Conservation (phyloP, 2,797 vertebrate genomes). For the Chrosomus eos region DNA sequence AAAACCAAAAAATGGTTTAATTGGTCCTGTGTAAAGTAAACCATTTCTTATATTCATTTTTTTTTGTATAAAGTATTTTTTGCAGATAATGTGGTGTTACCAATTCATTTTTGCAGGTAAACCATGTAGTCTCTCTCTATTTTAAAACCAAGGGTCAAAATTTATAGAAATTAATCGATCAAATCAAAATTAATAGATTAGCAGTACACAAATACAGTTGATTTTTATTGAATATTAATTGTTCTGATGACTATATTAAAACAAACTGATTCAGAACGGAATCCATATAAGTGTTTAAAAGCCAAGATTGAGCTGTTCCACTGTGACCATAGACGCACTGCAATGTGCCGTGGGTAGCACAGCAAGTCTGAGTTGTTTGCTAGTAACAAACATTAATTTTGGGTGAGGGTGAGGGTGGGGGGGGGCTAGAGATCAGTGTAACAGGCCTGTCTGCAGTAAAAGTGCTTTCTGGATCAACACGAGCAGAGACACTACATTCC, state of each 20-base stretch:
- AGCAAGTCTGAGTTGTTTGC: constrained; percentile 47
- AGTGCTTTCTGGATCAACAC: constrained; percentile 46
- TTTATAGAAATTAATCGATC: too few species aligned
- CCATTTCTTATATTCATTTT: too few species aligned
- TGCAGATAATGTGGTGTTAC: too few species aligned
- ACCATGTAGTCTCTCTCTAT: background rate
- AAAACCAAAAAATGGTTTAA: too few species aligned
- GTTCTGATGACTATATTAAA: background rate
- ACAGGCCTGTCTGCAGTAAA: constrained; percentile 38
- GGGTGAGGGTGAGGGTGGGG: background rate
- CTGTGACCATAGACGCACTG: background rate
- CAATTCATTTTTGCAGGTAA: background rate
- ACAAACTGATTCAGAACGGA: background rate
- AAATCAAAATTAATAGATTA: background rate
- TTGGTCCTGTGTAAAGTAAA: too few species aligned
- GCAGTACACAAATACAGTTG: background rate
- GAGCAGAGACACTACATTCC: constrained; percentile 35
- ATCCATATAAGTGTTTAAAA: constrained; percentile 11
- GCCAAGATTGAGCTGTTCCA: background rate
- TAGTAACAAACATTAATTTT: constrained; percentile 55
- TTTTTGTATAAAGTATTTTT: background rate
- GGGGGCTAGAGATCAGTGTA: constrained; percentile 23
- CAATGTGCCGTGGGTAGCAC: constrained; percentile 6
- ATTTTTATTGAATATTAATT: background rate
- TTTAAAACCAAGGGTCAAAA: background rate